A percentile compares a stretch with the other conserved stretches of the same genome.
These are phyloP conservation scores for Lepidurus arcticus DNA, from an alignment of 1,140 invertebrate genomes.

Conservation along the genomic window DNA sequence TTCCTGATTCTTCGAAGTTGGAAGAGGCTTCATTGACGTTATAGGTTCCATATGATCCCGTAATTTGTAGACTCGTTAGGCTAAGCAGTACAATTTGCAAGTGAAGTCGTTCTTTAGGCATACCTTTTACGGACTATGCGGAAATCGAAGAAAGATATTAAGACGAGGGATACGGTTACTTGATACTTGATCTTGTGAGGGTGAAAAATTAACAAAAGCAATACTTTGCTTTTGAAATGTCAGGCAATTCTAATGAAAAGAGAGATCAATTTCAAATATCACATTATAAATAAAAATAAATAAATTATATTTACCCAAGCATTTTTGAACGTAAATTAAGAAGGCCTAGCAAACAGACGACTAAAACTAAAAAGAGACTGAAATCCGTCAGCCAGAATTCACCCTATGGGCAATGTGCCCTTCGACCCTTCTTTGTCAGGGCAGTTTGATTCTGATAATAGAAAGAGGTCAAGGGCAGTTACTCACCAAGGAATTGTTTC, in stretches of 20 bases:
- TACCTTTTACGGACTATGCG: background rate
- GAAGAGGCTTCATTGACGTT: background rate
- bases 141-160: background rate
- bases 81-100: background rate
- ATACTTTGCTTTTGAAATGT: conserved; percentile 1
- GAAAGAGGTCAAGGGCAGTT: background rate
- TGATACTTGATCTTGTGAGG: background rate
- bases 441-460: background rate
- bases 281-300: background rate
- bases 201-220: background rate
- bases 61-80: background rate
- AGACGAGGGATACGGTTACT: background rate
- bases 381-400: background rate
- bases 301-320: background rate
- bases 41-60: background rate
- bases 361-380: background rate
- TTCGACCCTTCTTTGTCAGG: background rate
- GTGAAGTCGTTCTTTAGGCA: background rate
- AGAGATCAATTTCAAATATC: background rate
- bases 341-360: background rate
- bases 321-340: background rate
- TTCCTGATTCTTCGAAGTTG: background rate
- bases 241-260: background rate
- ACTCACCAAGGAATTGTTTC: background rate
- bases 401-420: background rate